A percentile compares a stretch with the other conserved stretches of the same genome.
These are phyloP conservation scores for Silurus lanzhouensis DNA, from an alignment of 2,797 vertebrate genomes.

Conservation along the genomic window DNA sequence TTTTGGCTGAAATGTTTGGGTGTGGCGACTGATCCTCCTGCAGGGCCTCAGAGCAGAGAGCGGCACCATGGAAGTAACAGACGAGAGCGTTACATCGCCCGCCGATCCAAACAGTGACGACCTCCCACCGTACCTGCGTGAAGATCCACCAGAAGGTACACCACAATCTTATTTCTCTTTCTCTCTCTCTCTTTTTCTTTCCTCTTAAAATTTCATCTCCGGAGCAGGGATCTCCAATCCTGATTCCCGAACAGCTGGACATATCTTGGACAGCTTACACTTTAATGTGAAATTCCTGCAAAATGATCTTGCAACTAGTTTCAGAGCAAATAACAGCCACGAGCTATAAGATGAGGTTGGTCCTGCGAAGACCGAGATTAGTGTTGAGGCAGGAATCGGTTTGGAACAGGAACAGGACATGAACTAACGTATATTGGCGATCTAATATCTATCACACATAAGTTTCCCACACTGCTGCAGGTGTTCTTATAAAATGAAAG, in stretches of 20 bases:
- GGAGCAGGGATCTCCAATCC: background rate
- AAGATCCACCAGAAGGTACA: constrained; percentile 66
- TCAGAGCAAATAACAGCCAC: background rate
- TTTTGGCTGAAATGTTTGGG: background rate
- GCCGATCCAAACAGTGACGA: constrained; percentile 57
- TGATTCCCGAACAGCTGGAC: no score
- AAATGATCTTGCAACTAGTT: background rate
- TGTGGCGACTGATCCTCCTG: background rate
- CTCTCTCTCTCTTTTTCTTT: no score
- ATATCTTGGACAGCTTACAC: background rate
- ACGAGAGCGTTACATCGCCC: constrained; percentile 53
- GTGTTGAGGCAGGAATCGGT: no score
- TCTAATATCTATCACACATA: no score
- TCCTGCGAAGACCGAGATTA: background rate
- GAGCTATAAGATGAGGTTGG: background rate
- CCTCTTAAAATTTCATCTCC: background rate
- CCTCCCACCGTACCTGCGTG: constrained; percentile 59
- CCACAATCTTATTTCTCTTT: background rate
- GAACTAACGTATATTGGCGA: background rate
- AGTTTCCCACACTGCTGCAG: background rate
- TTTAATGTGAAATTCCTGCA: background rate
- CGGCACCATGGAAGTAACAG: constrained; percentile 59
- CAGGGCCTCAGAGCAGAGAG: constrained; percentile 59
- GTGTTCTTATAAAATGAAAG: background rate
- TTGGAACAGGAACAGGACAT: background rate